A percentile compares a stretch with the other conserved stretches of the same genome.
These are phyloP conservation scores for Cephalopachus bancanus DNA, from an alignment of 2,797 vertebrate genomes.

Conservation along the genomic window DNA sequence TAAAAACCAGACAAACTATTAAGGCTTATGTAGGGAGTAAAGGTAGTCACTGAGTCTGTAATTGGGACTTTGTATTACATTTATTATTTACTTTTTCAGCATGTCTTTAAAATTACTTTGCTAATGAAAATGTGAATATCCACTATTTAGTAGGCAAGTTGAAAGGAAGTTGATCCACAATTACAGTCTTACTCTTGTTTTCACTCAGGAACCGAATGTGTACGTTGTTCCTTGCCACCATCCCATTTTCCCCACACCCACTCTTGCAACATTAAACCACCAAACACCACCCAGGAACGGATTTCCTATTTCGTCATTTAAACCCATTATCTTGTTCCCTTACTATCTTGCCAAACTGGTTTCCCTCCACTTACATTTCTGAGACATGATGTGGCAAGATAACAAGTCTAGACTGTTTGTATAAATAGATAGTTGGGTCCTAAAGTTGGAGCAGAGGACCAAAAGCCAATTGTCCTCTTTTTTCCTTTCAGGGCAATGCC, in stretches of 20 bases:
- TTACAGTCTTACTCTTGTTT: neutral
- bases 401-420: conserved; percentile 77
- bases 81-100: conserved; percentile 38
- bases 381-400: conserved; percentile 66
- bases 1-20: neutral
- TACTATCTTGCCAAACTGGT: conserved; percentile 82
- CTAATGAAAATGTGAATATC: conserved; percentile 22
- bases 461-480: neutral
- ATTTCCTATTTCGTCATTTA: conserved; percentile 83
- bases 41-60: neutral
- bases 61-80: neutral
- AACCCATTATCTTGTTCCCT: conserved; percentile 81
- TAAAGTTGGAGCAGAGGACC: conserved; percentile 52
- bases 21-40: conserved; percentile 29
- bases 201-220: neutral
- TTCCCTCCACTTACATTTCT: conserved; percentile 74
- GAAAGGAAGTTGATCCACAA: neutral
- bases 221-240: neutral
- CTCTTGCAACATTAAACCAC: conserved; percentile 75
- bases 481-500: neutral
- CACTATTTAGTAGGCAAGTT: neutral
- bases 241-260: conserved; percentile 63
- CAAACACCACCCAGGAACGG: conserved; percentile 82
- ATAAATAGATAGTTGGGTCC: conserved; percentile 66
- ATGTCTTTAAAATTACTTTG: conserved; percentile 61